Percentiles rank a stretch among this genome's conserved stretches.
Conservation (phyloP, 2,888 invertebrate genomes). For the Pardosa pseudoannulata region DNA sequence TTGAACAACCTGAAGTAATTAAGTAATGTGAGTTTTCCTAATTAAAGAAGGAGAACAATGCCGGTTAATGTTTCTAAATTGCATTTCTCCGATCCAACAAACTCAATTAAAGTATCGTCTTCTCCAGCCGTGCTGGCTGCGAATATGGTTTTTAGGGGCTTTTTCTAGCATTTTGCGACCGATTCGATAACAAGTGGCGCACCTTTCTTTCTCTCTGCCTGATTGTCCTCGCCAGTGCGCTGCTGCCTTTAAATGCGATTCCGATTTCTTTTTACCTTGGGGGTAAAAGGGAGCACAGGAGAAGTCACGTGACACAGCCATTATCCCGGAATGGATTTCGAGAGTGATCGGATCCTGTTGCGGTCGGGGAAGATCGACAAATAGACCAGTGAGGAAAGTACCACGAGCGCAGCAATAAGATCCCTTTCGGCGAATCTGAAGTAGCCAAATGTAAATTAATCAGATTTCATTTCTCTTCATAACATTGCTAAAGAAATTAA, state of each 20-base stretch:
- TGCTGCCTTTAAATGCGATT: background rate
- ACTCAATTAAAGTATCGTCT: conserved; percentile 6
- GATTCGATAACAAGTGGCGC: conserved; percentile 10
- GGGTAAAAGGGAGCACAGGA: background rate
- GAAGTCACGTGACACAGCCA: conserved; percentile 10
- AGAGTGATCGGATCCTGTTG: conserved; percentile 9
- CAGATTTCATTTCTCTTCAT: background rate
- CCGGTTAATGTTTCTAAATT: conserved; percentile 6
- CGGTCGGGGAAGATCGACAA: conserved; percentile 13
- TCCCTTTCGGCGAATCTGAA: background rate
- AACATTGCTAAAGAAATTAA: too few relatives aligned
- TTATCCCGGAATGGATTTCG: conserved; percentile 14
- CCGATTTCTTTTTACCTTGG: conserved; percentile 2
- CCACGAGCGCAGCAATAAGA: background rate
- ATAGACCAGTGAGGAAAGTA: background rate
- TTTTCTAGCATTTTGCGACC: background rate
- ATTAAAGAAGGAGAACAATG: conserved; percentile 11
- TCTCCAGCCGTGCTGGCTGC: background rate
- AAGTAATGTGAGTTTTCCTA: conserved; percentile 15
- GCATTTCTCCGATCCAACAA: conserved; percentile 4
- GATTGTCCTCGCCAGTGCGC: background rate
- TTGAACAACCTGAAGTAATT: background rate
- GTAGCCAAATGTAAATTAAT: background rate
- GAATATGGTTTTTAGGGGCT: conserved; percentile 1
- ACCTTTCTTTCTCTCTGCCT: background rate